Evolutionary conservation across 2,797 vertebrate species (phyloP).

Genomic region (Nothura maculosa): DNA sequence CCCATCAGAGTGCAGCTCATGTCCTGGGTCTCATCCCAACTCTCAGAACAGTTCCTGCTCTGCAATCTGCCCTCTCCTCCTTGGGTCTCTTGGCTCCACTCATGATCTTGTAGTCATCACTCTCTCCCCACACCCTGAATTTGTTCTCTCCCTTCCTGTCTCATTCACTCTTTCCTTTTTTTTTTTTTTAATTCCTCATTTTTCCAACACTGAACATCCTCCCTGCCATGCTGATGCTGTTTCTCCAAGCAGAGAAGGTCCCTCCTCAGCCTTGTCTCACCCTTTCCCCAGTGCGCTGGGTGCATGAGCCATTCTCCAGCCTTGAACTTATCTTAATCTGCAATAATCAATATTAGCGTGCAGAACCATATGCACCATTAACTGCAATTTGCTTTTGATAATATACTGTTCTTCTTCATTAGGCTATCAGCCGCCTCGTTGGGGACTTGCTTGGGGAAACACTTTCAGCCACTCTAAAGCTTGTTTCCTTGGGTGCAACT

Average conservation of each 20-base stretch:
- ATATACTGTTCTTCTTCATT: slow-evolving; percentile 50
- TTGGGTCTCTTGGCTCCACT: neutral
- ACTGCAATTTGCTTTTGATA: slow-evolving; percentile 46
- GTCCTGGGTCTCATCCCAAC: too few species aligned
- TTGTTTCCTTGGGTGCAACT: neutral
- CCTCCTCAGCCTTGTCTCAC: too few species aligned
- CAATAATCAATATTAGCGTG: slow-evolving; percentile 36
- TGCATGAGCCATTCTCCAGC: neutral
- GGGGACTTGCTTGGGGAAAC: neutral
- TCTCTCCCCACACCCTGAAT: neutral
- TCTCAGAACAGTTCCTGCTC: too few species aligned
- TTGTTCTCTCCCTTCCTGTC: neutral
- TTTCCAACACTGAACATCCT: neutral
- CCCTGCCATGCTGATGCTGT: neutral
- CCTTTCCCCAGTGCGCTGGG: rapidly evolving
- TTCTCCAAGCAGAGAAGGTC: neutral
- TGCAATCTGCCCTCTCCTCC: neutral
- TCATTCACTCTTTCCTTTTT: neutral
- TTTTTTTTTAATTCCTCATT: neutral
- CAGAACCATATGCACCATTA: slow-evolving; percentile 42
- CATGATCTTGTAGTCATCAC: rapidly evolving
- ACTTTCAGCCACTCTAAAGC: neutral
- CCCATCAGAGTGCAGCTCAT: neutral
- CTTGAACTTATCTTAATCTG: slow-evolving; percentile 16
- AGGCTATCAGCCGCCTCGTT: neutral